phyloP scores from a whole-genome alignment of 2,888 invertebrate species.

The Volucella bombylans region DNA sequence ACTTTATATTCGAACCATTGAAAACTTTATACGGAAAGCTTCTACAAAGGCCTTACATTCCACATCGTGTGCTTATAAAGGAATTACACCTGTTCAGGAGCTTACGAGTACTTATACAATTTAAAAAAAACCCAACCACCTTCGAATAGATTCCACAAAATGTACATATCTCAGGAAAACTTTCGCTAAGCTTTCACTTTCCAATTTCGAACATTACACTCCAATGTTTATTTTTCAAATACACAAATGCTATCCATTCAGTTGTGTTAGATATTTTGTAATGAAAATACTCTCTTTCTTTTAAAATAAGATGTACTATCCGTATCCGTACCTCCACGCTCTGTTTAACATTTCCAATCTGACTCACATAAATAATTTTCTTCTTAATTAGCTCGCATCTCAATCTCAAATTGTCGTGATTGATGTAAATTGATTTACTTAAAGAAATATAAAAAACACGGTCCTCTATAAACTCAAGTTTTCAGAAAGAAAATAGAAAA shows the following conservation, averaged over 20 bases:
- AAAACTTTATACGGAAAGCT: slow-evolving; percentile 14
- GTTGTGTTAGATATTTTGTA: slow-evolving; percentile 68
- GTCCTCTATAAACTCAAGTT: slow-evolving; percentile 22
- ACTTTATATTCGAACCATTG: slow-evolving; percentile 16
- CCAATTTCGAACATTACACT: slow-evolving; percentile 56
- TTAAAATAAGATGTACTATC: slow-evolving; percentile 27
- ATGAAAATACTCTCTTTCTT: slow-evolving; percentile 35
- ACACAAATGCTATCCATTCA: slow-evolving; percentile 44
- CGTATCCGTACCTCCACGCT: slow-evolving; percentile 7
- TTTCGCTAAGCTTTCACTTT: slow-evolving; percentile 45
- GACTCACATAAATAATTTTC: slow-evolving; percentile 51
- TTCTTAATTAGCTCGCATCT: slow-evolving; percentile 27
- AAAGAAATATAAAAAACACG: too few species aligned
- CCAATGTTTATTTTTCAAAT: slow-evolving; percentile 62
- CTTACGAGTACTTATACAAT: neutral
- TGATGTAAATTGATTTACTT: slow-evolving; percentile 8
- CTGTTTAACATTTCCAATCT: slow-evolving; percentile 35
- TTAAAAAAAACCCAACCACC: neutral
- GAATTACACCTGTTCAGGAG: slow-evolving; percentile 1
- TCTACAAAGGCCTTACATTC: neutral
- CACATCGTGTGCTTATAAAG: neutral
- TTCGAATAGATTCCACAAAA: slow-evolving; percentile 17
- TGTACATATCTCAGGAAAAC: slow-evolving; percentile 23
- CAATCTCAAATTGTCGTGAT: neutral
- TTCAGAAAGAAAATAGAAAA: slow-evolving; percentile 47